Evolutionary conservation across 2,797 vertebrate species (phyloP).

Genomic region (Anomalospiza imberbis): DNA sequence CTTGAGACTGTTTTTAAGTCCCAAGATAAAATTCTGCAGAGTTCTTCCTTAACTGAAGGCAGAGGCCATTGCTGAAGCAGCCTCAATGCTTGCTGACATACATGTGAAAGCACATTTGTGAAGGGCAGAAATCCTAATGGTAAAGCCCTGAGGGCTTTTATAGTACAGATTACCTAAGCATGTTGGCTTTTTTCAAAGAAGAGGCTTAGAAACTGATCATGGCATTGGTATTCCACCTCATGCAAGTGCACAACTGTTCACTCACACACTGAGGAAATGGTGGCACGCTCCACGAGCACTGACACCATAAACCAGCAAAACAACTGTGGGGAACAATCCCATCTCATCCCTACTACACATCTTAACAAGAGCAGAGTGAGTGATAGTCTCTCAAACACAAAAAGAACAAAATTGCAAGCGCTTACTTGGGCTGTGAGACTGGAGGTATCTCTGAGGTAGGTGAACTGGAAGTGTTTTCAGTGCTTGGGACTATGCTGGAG

Average conservation of each 20-base stretch:
- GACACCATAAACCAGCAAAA: background rate
- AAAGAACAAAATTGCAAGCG: background rate
- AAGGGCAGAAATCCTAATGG: background rate
- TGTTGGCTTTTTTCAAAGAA: background rate
- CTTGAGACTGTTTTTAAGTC: background rate
- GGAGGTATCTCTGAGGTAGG: conserved; percentile 89
- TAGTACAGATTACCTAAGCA: background rate
- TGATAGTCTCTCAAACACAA: background rate
- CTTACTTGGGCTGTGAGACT: conserved; percentile 82
- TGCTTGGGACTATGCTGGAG: conserved; percentile 56
- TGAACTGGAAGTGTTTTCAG: conserved; percentile 83
- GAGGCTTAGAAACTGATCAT: background rate
- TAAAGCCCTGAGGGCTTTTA: background rate
- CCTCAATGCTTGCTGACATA: background rate
- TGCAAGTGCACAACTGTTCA: background rate
- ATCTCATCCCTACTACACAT: background rate
- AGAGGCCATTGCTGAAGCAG: background rate
- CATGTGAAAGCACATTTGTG: background rate
- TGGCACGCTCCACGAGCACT: background rate
- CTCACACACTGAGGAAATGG: background rate
- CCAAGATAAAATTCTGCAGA: background rate
- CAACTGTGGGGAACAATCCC: background rate
- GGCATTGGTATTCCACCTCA: background rate
- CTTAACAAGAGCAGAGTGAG: background rate
- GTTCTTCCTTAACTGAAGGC: background rate